Base-by-base conservation (phyloP, 2,113 vertebrate species). In the Excalfactoria chinensis region DNA sequence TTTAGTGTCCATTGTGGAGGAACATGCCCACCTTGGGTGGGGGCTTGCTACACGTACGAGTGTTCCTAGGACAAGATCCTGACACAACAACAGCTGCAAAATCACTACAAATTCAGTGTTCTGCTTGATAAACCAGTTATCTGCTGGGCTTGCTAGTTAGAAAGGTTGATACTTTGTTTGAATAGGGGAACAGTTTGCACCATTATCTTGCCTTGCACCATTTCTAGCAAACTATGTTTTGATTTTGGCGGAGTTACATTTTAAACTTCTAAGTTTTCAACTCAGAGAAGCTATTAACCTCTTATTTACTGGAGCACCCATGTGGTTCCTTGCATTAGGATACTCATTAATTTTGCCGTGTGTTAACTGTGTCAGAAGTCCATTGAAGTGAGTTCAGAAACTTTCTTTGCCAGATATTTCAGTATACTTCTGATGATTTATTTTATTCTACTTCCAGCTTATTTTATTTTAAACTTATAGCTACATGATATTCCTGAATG, bases 391-490 rank as follows among this genome's bases (percentile, higher is more conserved):
- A 4, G 28, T 89, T 89, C 66, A 83, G 46, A 82, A 85, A 32
- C 70, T 25, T 53, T 80, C 68, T n/a, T 20, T 77, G 58, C n/a
- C 56, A 84, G 48, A 49, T 80, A 92, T 68, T 95, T 95, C 46
- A 56, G 44, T 74, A 66, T 84, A 70, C 64, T 80, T 91, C 37
- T 85, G 82, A 56, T 8, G 0, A 87, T 89, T 89, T 89, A 72
- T 96, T 94, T 88, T 79, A 41, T 92, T 93, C 68, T 94, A 63
- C 75, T 74, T 89, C 25, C 68, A 86, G 56, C n/a, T 71, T 87
- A 72, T 77, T 90, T 66, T 87, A 64, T 85, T 85, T 92, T 92
- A 60, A 92, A 84, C 23, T 74, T 76, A 55, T 35, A 55, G 34
- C 83, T 88, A 51, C 94, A 91, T 53, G 10, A 66, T 93, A 53